These are phyloP conservation scores for Procavia capensis DNA, from an alignment of 2,113 vertebrate genomes.

Conservation along the genomic window DNA sequence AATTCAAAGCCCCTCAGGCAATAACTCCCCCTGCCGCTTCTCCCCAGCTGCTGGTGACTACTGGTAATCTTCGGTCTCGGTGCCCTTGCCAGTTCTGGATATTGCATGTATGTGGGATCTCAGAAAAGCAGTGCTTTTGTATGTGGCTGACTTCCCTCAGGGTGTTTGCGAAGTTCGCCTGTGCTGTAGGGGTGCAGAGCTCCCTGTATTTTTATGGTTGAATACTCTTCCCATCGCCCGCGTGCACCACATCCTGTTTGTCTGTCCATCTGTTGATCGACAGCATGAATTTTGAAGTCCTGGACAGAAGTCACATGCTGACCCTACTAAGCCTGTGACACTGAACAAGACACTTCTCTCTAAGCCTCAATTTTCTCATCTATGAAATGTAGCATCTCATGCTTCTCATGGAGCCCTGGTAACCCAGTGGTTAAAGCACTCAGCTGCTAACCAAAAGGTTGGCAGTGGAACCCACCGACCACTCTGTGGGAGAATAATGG, in stretches of 20 bases:
- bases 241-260: not conserved
- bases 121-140: too few species aligned
- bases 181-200: not conserved
- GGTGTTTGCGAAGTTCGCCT: not conserved
- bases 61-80: not conserved
- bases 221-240: not conserved
- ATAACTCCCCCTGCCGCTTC: not conserved
- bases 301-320: not conserved
- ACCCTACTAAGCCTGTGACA: not conserved
- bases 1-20: too few species aligned
- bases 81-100: not conserved
- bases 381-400: not conserved
- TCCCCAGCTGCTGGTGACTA: not conserved
- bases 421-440: too few species aligned
- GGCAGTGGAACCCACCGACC: too few species aligned
- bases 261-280: not conserved
- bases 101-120: too few species aligned
- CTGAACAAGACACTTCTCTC: not conserved
- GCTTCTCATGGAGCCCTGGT: not conserved
- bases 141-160: too few species aligned
- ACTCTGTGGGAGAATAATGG: too few species aligned
- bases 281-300: not conserved
- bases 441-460: too few species aligned
- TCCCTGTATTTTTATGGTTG: not conserved
- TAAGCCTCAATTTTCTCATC: not conserved